Evolutionary conservation across 2,888 invertebrate genomes (phyloP), one percentile per base, ranked within the genome.

Genomic region (Galerucella nymphaeae): DNA sequence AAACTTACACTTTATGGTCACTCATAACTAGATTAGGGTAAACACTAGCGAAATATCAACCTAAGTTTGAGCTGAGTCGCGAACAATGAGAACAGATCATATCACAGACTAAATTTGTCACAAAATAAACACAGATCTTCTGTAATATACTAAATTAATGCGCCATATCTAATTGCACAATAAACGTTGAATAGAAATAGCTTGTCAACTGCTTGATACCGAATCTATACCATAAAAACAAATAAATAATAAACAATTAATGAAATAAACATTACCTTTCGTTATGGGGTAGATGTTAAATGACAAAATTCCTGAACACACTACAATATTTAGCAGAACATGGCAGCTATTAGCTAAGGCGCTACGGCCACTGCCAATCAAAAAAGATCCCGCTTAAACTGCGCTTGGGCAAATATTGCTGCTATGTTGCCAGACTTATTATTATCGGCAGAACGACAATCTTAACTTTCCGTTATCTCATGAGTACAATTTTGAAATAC

Each of bases 291-390:
- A 81, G 83, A 80, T 83, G 83, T 83, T 83, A 80, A 83, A 83
- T 82, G 81, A 82, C 82, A 80, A 80, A 81, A 81, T 81, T 83
- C 79, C 71, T 76, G 73, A 82, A 86, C 85, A 86, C 86, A 91
- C 91, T 91, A 91, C 91, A 90, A 90, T 90, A 74, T 76, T 89
- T 90, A 91, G 90, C 90, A 91, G 91, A 93, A 92, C 92, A 93
- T 93, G 93, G 92, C 92, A 91, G 90, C 23, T 23, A 23, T 23
- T 23, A 23, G 23, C 84, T 82, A 55, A 83, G 84, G 84, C 85
- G 81, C 83, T 82, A 81, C 79, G 84, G 84, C 84, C 83, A 83
- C 82, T 83, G 83, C 83, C 84, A 84, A 84, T 84, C 83, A 83
- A 80, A 80, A 79, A 76, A 75, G 76, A 80, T 82, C 83, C 83